A percentile compares a stretch with the other conserved stretches of the same genome.
These are phyloP conservation scores for Sinonovacula constricta DNA, from an alignment of 1,140 invertebrate genomes.

Conservation along the genomic window DNA sequence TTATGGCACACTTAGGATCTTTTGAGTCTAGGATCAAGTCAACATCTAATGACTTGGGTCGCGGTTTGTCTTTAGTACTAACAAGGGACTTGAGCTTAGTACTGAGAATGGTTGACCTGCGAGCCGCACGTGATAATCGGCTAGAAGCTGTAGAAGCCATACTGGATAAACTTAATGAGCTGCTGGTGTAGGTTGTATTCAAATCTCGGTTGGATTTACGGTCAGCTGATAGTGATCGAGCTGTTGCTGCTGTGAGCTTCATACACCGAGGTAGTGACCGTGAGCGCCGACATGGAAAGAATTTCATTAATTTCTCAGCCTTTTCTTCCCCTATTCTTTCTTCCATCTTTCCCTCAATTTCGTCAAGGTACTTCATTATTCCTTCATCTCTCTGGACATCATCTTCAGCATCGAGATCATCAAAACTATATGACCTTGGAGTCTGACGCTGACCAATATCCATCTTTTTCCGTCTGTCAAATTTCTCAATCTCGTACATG, in stretches of 20 bases:
- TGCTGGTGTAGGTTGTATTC: constrained; percentile 46
- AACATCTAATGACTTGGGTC: constrained; percentile 72
- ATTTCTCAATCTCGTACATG: constrained; percentile 70
- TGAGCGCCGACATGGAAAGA: constrained; percentile 71
- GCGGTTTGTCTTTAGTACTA: constrained; percentile 53
- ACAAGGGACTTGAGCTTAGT: constrained; percentile 70
- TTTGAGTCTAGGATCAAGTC: constrained; percentile 54
- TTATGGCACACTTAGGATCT: constrained; percentile 12
- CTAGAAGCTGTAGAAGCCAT: constrained; percentile 53
- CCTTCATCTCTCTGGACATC: constrained; percentile 61
- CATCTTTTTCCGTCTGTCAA: constrained; percentile 63
- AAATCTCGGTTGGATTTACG: constrained; percentile 24
- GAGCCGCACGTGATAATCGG: constrained; percentile 60
- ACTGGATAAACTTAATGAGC: constrained; percentile 62
- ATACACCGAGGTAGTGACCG: constrained; percentile 70
- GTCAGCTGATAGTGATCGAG: constrained; percentile 51
- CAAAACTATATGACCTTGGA: constrained; percentile 68
- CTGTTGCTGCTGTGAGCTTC: constrained; percentile 52
- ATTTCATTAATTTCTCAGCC: constrained; percentile 66
- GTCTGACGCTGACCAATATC: constrained; percentile 21
- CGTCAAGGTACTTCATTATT: constrained; percentile 71
- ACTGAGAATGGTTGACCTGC: constrained; percentile 70
- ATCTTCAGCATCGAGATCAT: constrained; percentile 65
- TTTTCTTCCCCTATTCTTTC: constrained; percentile 67
- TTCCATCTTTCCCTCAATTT: constrained; percentile 70